These are phyloP conservation scores for Drosophila infuscata DNA, from an alignment of 2,888 invertebrate species.

Conservation along the genomic window DNA sequence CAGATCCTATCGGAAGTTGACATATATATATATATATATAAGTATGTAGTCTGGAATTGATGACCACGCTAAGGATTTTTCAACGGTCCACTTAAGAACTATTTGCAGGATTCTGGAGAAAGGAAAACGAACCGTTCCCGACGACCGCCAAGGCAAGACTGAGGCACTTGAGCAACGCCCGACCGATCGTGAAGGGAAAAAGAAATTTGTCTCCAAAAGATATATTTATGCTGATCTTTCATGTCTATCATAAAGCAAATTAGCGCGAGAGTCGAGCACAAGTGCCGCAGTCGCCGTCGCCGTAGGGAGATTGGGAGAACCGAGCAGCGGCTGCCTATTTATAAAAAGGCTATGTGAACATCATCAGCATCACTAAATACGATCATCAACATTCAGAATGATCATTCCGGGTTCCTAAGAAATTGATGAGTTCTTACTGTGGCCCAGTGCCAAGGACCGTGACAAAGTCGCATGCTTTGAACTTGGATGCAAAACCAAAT, in stretches of 20 bases:
- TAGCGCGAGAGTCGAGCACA: conserved; percentile 70
- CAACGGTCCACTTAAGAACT: neutral
- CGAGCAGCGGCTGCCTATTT: conserved; percentile 41
- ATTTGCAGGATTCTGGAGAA: conserved; percentile 7
- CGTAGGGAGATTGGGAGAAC: conserved; percentile 30
- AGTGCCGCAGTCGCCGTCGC: conserved; percentile 48
- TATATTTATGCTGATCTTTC: conserved; percentile 66
- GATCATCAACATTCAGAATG: conserved; percentile 30
- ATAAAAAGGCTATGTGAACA: conserved; percentile 29
- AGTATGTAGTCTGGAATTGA: conserved; percentile 3
- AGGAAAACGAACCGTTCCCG: conserved; percentile 70
- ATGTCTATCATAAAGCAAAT: conserved; percentile 75
- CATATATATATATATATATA: conserved; percentile 6
- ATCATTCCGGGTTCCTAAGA: conserved; percentile 31
- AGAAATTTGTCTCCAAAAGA: conserved; percentile 66
- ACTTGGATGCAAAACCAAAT: conserved; percentile 55
- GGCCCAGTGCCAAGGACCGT: conserved; percentile 39
- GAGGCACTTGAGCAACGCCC: conserved; percentile 36
- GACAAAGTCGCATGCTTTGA: conserved; percentile 56
- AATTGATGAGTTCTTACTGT: conserved; percentile 43
- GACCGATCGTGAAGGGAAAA: conserved; percentile 59
- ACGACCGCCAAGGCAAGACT: conserved; percentile 68
- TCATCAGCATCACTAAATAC: conserved; percentile 17
- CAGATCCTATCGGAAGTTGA: conserved; percentile 6
- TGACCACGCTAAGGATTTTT: conserved; percentile 24